These are phyloP conservation scores for Acrobasis consociella DNA, from an alignment of 2,888 invertebrate species.

Conservation along the genomic window DNA sequence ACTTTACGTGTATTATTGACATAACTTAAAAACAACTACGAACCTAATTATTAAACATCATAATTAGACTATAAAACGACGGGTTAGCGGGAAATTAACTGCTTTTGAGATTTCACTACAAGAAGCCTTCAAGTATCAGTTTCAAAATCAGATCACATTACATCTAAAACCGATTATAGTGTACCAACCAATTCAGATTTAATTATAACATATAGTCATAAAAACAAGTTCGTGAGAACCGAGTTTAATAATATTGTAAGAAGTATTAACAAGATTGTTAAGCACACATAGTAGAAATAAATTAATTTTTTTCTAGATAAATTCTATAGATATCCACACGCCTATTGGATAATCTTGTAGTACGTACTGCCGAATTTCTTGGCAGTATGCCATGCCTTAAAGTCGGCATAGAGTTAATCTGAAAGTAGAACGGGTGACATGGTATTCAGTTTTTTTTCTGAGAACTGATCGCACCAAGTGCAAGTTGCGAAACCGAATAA, in stretches of 20 bases:
- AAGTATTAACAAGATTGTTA: slow-evolving; percentile 24
- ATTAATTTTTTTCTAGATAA: slow-evolving; percentile 7
- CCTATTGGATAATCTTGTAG: slow-evolving; percentile 26
- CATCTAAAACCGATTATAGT: background rate
- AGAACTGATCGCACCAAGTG: too few relatives aligned
- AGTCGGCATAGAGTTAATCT: background rate
- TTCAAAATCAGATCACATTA: slow-evolving; percentile 2
- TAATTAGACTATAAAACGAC: too few relatives aligned
- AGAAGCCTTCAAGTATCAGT: background rate
- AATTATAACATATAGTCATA: slow-evolving; percentile 16
- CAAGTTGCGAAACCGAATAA: too few relatives aligned
- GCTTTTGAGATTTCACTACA: background rate
- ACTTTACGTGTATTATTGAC: too few relatives aligned
- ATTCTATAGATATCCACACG: slow-evolving; percentile 15
- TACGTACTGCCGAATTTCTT: background rate
- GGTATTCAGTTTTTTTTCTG: too few relatives aligned
- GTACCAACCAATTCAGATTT: slow-evolving; percentile 2
- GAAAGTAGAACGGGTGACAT: background rate
- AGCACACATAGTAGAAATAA: slow-evolving; percentile 25
- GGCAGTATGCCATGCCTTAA: slow-evolving; percentile 2
- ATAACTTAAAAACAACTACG: too few relatives aligned
- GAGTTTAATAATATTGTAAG: slow-evolving; percentile 12
- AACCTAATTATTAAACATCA: too few relatives aligned
- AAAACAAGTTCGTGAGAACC: slow-evolving; percentile 30
- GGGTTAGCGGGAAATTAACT: background rate